These are phyloP conservation scores for Neolamprologus hecqui DNA, from an alignment of 2,113 vertebrate species.

Conservation along the genomic window DNA sequence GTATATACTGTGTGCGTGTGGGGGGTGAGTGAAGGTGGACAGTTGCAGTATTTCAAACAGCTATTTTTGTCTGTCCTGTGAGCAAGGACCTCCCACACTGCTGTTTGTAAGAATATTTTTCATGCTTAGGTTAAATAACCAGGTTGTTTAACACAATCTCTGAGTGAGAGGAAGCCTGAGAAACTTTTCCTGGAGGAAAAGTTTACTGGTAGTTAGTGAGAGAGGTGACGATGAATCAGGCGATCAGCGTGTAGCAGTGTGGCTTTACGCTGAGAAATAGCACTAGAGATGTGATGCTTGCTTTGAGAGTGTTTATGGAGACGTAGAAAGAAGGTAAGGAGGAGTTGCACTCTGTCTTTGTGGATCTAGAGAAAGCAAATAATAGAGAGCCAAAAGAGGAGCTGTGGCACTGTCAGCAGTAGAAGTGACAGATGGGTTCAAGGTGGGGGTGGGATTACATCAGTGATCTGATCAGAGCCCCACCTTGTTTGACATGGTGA, in stretches of 20 bases:
- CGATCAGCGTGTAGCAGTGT: background rate
- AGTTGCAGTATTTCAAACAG: background rate
- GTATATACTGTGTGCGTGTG: background rate
- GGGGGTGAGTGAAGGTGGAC: background rate
- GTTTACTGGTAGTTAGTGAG: background rate
- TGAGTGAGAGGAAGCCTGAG: background rate
- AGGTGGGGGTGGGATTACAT: background rate
- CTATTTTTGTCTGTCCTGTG: background rate
- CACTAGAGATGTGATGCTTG: fast-evolving
- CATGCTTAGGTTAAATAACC: background rate
- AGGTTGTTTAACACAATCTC: background rate
- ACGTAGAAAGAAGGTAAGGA: background rate
- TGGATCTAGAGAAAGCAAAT: background rate
- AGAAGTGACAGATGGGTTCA: background rate
- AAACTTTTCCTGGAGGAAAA: background rate
- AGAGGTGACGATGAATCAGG: background rate
- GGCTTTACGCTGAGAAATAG: background rate
- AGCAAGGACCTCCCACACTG: background rate
- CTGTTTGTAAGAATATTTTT: background rate
- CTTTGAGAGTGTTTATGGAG: background rate
- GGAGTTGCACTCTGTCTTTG: background rate
- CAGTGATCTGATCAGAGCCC: background rate
- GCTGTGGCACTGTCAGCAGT: background rate
- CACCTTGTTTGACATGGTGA: background rate
- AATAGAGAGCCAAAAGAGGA: background rate